Evolutionary conservation across 2,113 vertebrate genomes (phyloP), one percentile per base, ranked within the genome.

Genomic region (Seriola quinqueradiata): DNA sequence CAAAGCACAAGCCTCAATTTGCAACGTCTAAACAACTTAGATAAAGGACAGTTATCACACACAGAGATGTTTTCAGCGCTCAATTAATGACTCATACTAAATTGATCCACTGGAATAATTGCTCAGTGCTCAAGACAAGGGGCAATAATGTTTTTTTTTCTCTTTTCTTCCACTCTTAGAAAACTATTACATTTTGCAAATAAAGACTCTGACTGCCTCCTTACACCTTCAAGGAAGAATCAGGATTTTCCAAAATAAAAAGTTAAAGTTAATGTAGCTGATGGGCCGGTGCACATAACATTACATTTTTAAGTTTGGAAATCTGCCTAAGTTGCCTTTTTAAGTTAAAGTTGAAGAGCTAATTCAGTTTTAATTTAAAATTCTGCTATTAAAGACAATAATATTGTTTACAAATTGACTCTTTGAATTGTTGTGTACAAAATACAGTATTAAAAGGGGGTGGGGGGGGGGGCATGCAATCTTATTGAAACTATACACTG

Each of bases 41-140:
- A 74, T 63, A 58, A 60, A 72, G 38, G 72, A 50, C 64, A 32
- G 63, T 75, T 70, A 73, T 83, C 69, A 75, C 38, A 64, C 61
- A 42, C 77, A 36, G 32, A 13, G 48, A 73, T 58, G 36, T 75
- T 63, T 65, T 69, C 46, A 68, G 23, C 3, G 38, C 60, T 64
- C 25, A 6, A 44, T 67, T 81, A 80, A 81, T 63, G 64, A 58
- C 66, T 42, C 46, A 44, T 10, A 40, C 42, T 46, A 48, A 75
- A 69, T 52, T 25, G 67, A 80, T 83, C 61, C 48, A 11, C 16
- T 38, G 36, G 21, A 70, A 23, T 71, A 68, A 77, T 23, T 71
- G 66, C 77, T 28, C 54, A 12, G 17, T 40, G 19, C 63, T 63
- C 23, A 54, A 23, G n/a, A 77, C 50, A 65, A 64, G 11, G 5